Conservation (phyloP, 1,140 invertebrate species). For the Drosophila ficusphila region DNA sequence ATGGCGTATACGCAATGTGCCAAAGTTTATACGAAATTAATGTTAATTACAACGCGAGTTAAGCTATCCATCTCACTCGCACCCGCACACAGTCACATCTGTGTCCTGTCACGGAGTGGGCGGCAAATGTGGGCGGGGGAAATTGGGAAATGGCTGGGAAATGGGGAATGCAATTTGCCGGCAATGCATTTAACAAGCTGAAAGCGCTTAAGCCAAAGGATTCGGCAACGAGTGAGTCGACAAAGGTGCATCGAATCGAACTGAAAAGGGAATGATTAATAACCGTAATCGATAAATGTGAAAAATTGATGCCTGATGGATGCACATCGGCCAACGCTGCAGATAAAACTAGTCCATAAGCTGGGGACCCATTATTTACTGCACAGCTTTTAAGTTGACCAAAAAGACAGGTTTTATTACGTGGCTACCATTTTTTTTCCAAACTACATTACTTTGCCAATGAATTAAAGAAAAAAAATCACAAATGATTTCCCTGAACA, state of each 20-base stretch:
- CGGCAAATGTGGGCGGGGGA: neutral
- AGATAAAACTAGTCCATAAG: neutral
- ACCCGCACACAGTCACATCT: conserved; percentile 15
- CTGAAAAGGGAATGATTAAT: conserved; percentile 44
- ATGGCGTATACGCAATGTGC: conserved; percentile 55
- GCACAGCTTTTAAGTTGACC: too few species aligned
- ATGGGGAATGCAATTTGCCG: conserved; percentile 42
- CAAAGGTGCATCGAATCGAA: conserved; percentile 27
- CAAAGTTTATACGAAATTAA: conserved; percentile 70
- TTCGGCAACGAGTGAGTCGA: conserved; percentile 21
- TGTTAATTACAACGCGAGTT: conserved; percentile 64
- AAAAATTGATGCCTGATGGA: conserved; percentile 12
- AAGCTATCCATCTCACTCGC: conserved; percentile 28
- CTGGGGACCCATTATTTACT: neutral
- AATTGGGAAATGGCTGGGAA: neutral
- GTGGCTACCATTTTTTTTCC: too few species aligned
- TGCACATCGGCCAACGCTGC: neutral
- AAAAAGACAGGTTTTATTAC: too few species aligned
- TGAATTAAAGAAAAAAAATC: neutral
- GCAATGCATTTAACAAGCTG: conserved; percentile 48
- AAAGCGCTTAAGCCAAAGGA: conserved; percentile 35
- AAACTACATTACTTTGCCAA: too few species aligned
- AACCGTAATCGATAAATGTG: conserved; percentile 31
- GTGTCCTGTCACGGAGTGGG: conserved; percentile 26
- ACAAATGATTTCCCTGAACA: neutral